These are phyloP conservation scores for Orthosia gothica DNA, from an alignment of 2,888 invertebrate species.

Conservation along the genomic window DNA sequence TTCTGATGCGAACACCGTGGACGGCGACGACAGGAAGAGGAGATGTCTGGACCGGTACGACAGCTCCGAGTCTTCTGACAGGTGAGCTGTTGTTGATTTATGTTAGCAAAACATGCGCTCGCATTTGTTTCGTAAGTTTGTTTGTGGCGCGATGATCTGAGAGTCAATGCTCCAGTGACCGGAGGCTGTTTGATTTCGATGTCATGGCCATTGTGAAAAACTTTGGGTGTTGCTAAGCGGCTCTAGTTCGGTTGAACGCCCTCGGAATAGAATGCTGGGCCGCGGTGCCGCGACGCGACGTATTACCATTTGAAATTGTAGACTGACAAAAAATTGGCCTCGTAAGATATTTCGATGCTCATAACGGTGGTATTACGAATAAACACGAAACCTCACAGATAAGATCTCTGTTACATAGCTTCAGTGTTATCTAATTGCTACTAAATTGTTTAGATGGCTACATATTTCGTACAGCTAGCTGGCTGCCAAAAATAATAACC, in stretches of 20 bases:
- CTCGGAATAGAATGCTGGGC: constrained; percentile 81
- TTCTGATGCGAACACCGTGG: constrained; percentile 79
- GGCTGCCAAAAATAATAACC: constrained; percentile 68
- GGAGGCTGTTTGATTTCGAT: constrained; percentile 89
- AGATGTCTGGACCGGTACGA: constrained; percentile 98
- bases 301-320: constrained; percentile 76
- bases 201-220: constrained; percentile 89
- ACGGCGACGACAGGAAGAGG: constrained; percentile 94
- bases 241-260: constrained; percentile 86
- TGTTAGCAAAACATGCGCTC: constrained; percentile 70
- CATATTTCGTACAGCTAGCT: constrained; percentile 48
- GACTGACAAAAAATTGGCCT: constrained; percentile 76
- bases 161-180: constrained; percentile 91
- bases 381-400: constrained; percentile 50
- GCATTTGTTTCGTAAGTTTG: constrained; percentile 72
- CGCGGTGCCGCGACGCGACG: constrained; percentile 72
- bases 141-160: constrained; percentile 79
- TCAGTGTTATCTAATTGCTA: constrained; percentile 62
- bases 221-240: constrained; percentile 82
- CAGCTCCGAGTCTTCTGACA: constrained; percentile 98
- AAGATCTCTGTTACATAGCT: constrained; percentile 48
- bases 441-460: constrained; percentile 49
- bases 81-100: constrained; percentile 91
- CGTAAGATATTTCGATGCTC: constrained; percentile 65
- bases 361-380: constrained; percentile 51